A percentile compares a stretch with the other conserved stretches of the same genome.
phyloP scores from a whole-genome alignment of 2,888 invertebrate genomes.

The Gibbula magus region DNA sequence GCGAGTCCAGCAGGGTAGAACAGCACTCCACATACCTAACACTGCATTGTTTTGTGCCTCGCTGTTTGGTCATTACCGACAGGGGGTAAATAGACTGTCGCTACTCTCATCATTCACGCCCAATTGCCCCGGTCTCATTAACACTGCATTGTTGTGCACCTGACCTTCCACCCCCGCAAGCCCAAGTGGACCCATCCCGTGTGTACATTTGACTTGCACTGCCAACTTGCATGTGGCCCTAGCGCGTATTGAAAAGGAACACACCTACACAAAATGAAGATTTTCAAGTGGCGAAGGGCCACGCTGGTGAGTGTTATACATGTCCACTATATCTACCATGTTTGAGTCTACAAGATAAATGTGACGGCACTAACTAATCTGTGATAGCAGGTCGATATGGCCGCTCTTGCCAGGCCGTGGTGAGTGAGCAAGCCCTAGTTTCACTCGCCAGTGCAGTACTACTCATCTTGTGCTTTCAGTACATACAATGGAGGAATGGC shows the following conservation, averaged over 20 bases:
- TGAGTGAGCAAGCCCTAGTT: neutral
- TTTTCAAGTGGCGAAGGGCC: neutral
- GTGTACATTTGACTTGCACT: slow-evolving; percentile 29
- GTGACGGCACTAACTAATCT: no score
- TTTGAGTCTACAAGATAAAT: no score
- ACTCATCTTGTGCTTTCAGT: slow-evolving; percentile 12
- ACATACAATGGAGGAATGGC: slow-evolving; percentile 1
- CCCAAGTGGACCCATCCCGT: slow-evolving; percentile 17
- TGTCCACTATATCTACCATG: neutral
- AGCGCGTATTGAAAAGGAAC: neutral
- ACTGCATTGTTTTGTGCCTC: slow-evolving; percentile 14
- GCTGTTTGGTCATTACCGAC: neutral
- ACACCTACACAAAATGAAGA: neutral
- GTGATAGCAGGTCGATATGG: slow-evolving; percentile 11
- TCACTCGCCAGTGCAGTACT: neutral
- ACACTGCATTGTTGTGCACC: slow-evolving; percentile 24
- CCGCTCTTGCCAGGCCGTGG: neutral
- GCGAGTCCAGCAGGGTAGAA: slow-evolving; percentile 3
- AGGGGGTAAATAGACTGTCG: slow-evolving; percentile 18
- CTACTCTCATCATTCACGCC: neutral
- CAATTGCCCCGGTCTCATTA: slow-evolving; percentile 14
- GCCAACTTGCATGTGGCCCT: slow-evolving; percentile 19
- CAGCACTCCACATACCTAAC: neutral
- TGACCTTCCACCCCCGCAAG: slow-evolving; percentile 16
- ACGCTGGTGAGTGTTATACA: neutral